Evolutionary conservation across 2,113 vertebrate genomes (phyloP), one percentile per base, ranked within the genome.

Genomic region (Pica pica): DNA sequence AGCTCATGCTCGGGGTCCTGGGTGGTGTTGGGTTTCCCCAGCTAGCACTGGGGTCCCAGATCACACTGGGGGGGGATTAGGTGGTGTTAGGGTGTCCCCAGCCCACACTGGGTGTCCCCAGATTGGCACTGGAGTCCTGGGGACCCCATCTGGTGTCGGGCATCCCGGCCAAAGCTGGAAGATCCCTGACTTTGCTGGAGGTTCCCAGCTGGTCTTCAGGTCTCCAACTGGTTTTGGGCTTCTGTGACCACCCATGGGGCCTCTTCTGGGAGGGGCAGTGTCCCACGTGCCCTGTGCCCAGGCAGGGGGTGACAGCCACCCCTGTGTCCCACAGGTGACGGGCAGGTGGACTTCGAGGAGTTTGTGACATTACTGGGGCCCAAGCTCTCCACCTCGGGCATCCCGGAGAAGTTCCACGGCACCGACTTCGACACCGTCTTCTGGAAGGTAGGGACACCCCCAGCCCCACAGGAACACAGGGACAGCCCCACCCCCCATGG

Each of bases 261-360:
- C 63, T 53, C 5, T 52, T 52, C 18, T 33, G 63, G 30, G 44
- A 27, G 9, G 14, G 3, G 4, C 10, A 16, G 15, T 11, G 47
- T 37, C 24, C 20, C 52, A 26, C 0, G 4, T 26, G 26, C 9
- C n/a, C 76, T 11, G 0, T 8, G 42, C 14, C 24, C 1, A 1
- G 33, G 24, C 19, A 47, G 53, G 41, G 11, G 30, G 44, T 93
- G 83, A 81, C 2, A 0, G 41, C 8, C 13, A 0, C 18, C 57
- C 5, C 31, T 1, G 1, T 50, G 55, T 42, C 59, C 85, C 1
- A 0, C 97, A 99, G 99, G 99, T 6, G 99, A 99, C 0, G 99
- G 99, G 42, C 99, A 99, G 97, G 99, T 99, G 97, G 99, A 99
- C 97, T 99, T 99, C 13, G 99, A 99, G 93, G 99, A 99, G 97